These are phyloP conservation scores for Poeciliopsis prolifica DNA, from an alignment of 2,113 vertebrate genomes.

Conservation along the genomic window DNA sequence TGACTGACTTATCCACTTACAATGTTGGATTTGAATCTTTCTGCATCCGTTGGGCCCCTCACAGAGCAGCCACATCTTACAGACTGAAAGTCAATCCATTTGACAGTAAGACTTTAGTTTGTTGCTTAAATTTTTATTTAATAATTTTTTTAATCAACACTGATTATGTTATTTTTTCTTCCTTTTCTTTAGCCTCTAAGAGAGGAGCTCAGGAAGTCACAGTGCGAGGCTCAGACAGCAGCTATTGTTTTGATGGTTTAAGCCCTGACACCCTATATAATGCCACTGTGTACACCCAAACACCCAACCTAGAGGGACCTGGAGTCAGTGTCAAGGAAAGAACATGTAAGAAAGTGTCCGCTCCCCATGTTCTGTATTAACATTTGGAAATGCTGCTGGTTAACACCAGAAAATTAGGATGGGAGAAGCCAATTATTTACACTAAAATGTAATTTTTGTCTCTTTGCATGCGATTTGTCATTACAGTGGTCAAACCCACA, in stretches of 20 bases:
- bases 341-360: conserved; percentile 81
- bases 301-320: conserved; percentile 93
- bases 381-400: neutral
- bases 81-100: conserved; percentile 90
- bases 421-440: neutral
- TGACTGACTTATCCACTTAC: conserved; percentile 90
- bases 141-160: neutral
- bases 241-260: conserved; percentile 90
- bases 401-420: no score
- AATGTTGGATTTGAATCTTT: conserved; percentile 89
- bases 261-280: conserved; percentile 90
- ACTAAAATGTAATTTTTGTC: neutral
- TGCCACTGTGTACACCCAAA: conserved; percentile 90
- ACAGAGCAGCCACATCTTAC: conserved; percentile 94
- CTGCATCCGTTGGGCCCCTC: conserved; percentile 91
- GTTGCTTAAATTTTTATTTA: neutral
- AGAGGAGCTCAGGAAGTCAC: conserved; percentile 92
- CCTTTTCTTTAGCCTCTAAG: conserved; percentile 64
- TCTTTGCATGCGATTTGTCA: neutral
- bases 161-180: neutral
- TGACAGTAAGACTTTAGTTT: conserved; percentile 78
- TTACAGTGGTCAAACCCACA: conserved; percentile 91
- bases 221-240: conserved; percentile 88
- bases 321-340: conserved; percentile 88
- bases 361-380: neutral